Conservation (phyloP, 2,113 vertebrate genomes). For the Oryzias curvinotus region DNA sequence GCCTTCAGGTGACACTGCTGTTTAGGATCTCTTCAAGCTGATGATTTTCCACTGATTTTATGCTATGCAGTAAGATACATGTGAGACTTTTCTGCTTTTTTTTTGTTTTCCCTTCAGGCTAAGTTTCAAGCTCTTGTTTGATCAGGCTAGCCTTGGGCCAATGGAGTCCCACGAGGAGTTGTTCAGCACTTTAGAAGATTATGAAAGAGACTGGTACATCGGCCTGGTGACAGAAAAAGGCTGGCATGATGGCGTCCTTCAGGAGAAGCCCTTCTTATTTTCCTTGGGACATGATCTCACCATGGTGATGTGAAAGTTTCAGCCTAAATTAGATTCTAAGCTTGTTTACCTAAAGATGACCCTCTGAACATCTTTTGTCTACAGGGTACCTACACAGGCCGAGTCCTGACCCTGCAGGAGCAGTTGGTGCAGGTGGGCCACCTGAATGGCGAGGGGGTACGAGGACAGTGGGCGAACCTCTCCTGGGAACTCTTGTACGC, state of each 20-base stretch:
- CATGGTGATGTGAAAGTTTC: constrained; percentile 81
- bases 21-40: not conserved
- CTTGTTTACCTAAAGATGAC: not conserved
- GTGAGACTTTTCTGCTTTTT: constrained; percentile 3
- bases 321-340: not conserved
- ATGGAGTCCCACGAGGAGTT: constrained; percentile 87
- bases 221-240: constrained; percentile 88
- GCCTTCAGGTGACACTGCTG: constrained; percentile 89
- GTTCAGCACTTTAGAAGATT: constrained; percentile 85
- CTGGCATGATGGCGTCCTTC: constrained; percentile 90
- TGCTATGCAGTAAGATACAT: not conserved
- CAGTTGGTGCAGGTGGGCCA: constrained; percentile 87
- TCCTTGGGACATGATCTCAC: constrained; percentile 91
- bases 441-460: constrained; percentile 87
- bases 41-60: not conserved
- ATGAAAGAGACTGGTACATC: constrained; percentile 93
- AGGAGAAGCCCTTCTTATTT: constrained; percentile 94
- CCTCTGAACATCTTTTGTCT: constrained; percentile 24
- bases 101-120: constrained; percentile 77
- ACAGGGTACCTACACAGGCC: constrained; percentile 91
- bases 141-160: constrained; percentile 92
- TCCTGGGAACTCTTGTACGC: constrained; percentile 98
- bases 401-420: constrained; percentile 93
- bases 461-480: constrained; percentile 98
- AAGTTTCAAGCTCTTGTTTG: constrained; percentile 93